phyloP scores from a whole-genome alignment of 2,797 vertebrate genomes.

The Apogon talboti region DNA sequence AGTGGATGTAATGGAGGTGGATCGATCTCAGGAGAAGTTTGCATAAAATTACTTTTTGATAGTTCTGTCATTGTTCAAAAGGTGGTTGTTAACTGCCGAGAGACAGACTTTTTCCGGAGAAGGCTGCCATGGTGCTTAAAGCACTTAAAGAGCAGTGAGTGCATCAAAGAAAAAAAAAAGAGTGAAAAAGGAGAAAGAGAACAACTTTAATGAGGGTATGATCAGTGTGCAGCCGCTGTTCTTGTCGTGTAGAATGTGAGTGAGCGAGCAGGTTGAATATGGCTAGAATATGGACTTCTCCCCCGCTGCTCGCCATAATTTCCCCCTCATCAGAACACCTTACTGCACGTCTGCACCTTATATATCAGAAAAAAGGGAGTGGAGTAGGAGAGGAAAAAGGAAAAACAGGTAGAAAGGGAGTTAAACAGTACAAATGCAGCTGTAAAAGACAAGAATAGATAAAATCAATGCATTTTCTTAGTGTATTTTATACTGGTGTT shows the following conservation, averaged over 20 bases:
- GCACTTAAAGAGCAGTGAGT: conserved; percentile 68
- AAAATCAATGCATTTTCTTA: not conserved
- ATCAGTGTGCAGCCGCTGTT: conserved; percentile 67
- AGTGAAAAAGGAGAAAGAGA: conserved; percentile 61
- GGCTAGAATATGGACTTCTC: conserved; percentile 38
- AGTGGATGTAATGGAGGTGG: conserved; percentile 60
- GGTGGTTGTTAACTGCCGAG: conserved; percentile 59
- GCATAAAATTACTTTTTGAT: conserved; percentile 63
- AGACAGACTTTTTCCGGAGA: conserved; percentile 55
- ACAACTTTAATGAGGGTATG: conserved; percentile 70
- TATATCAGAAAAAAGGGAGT: conserved; percentile 12
- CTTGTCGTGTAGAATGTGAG: conserved; percentile 33
- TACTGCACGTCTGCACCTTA: conserved; percentile 35
- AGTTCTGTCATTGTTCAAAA: conserved; percentile 61
- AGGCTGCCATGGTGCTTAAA: conserved; percentile 40
- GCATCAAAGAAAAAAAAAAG: conserved; percentile 33
- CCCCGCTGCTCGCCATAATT: conserved; percentile 59
- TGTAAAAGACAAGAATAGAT: conserved; percentile 2
- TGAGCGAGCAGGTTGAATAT: conserved; percentile 20
- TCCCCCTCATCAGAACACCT: conserved; percentile 54
- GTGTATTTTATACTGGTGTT: not conserved
- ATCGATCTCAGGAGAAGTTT: conserved; percentile 58
- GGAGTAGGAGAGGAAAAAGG: not conserved
- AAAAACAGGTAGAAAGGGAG: not conserved
- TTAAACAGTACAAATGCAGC: not conserved